These are phyloP conservation scores for Melieria picta DNA, from an alignment of 2,888 invertebrate genomes.

Conservation along the genomic window DNA sequence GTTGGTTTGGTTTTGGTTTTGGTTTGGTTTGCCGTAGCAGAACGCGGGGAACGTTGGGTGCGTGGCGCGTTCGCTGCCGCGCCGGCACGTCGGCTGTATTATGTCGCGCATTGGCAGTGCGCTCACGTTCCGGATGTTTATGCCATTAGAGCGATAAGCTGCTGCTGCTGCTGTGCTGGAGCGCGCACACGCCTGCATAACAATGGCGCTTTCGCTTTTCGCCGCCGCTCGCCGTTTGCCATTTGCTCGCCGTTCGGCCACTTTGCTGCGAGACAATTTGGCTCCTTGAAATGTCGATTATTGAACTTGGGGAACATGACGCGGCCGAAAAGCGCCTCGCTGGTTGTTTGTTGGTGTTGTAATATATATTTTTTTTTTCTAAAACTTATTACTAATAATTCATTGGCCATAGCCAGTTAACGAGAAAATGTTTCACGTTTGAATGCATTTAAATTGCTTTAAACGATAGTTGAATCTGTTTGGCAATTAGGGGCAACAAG, in stretches of 20 bases:
- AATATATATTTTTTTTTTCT: background rate
- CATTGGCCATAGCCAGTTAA: conserved; percentile 18
- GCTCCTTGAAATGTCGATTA: conserved; percentile 11
- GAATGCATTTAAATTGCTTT: background rate
- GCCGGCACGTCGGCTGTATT: no score
- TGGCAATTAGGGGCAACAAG: no score
- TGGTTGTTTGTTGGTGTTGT: background rate
- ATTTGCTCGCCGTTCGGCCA: background rate
- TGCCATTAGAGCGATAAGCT: conserved; percentile 65
- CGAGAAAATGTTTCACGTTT: background rate
- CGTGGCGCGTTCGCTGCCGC: no score
- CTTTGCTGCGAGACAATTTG: background rate
- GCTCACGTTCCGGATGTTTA: conserved; percentile 63
- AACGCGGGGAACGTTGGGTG: no score
- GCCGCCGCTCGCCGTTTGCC: background rate
- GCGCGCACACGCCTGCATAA: conserved; percentile 30
- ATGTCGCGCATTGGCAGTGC: conserved; percentile 47
- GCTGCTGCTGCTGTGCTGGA: conserved; percentile 44
- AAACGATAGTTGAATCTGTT: no score
- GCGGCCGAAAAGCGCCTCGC: background rate
- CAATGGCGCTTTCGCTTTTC: conserved; percentile 14
- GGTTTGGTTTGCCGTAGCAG: conserved; percentile 40
- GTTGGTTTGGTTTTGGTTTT: conserved; percentile 1
- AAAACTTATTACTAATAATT: conserved; percentile 20
- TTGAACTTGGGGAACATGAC: conserved; percentile 8